Percentiles rank a stretch among this genome's conserved stretches.
These are phyloP conservation scores for Ailurus styani DNA, from an alignment of 2,113 vertebrate species.

Conservation along the genomic window DNA sequence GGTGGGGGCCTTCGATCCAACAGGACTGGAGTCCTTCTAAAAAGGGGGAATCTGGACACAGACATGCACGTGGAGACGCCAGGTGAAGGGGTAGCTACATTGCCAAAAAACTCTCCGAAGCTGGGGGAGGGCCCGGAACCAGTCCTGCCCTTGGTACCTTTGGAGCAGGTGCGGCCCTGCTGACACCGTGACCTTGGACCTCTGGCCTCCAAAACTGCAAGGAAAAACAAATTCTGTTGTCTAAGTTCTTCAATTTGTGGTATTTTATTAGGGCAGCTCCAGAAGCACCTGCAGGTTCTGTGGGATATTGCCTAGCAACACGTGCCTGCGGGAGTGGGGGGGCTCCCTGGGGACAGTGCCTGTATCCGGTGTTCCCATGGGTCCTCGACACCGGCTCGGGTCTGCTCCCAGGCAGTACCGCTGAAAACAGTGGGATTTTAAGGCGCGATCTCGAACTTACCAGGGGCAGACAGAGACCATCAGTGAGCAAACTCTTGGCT, in stretches of 20 bases:
- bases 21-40: not conserved
- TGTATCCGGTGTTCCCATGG: not conserved
- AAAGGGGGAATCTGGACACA: not conserved
- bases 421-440: not conserved
- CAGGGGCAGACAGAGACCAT: not conserved
- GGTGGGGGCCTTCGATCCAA: not conserved
- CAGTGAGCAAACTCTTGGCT: rapidly evolving
- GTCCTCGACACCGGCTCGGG: not conserved
- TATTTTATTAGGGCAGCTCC: not conserved
- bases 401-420: not conserved
- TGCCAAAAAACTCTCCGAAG: not conserved
- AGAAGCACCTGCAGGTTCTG: not conserved
- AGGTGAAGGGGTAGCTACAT: rapidly evolving
- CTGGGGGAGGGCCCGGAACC: not conserved
- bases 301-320: not conserved
- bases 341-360: not conserved
- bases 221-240: not conserved
- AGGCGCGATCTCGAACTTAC: not conserved
- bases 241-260: not conserved
- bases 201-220: not conserved
- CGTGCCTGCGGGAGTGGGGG: rapidly evolving
- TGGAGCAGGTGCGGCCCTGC: rapidly evolving
- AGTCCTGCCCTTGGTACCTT: rapidly evolving
- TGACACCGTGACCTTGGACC: not conserved
- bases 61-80: rapidly evolving